phyloP scores from a whole-genome alignment of 2,113 vertebrate genomes.

The Saimiri boliviensis region DNA sequence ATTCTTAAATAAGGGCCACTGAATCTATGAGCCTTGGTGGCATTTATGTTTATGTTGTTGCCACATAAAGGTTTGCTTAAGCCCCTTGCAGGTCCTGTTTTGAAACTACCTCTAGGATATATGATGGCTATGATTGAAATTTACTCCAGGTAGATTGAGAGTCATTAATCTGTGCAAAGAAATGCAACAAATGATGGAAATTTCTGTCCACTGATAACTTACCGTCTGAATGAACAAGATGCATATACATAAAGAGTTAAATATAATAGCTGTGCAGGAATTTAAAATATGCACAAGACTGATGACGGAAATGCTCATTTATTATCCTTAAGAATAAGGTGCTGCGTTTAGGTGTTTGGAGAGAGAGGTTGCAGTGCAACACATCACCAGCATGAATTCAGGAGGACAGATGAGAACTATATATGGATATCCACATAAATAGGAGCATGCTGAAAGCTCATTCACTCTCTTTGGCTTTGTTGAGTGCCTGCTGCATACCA shows the following conservation, averaged over 20 bases:
- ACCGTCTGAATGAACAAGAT: neutral
- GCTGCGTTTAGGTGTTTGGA: neutral
- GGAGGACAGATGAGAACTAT: neutral
- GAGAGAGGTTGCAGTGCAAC: neutral
- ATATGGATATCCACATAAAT: neutral
- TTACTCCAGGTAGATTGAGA: neutral
- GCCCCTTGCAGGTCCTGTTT: neutral
- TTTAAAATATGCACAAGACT: neutral
- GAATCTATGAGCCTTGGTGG: neutral
- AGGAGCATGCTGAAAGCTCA: neutral
- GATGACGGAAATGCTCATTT: neutral
- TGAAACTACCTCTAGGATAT: neutral
- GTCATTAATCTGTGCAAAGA: neutral
- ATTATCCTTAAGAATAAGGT: neutral
- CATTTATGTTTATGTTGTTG: neutral
- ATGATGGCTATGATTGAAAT: neutral
- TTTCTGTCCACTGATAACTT: neutral
- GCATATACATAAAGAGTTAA: neutral
- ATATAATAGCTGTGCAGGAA: neutral
- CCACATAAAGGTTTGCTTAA: neutral
- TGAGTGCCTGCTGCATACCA: neutral
- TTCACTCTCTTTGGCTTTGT: neutral
- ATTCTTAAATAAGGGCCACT: neutral
- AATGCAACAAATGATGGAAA: neutral
- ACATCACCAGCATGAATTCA: neutral